These are phyloP conservation scores for Pseudoatta argentina DNA, from an alignment of 1,140 invertebrate species.

Conservation along the genomic window DNA sequence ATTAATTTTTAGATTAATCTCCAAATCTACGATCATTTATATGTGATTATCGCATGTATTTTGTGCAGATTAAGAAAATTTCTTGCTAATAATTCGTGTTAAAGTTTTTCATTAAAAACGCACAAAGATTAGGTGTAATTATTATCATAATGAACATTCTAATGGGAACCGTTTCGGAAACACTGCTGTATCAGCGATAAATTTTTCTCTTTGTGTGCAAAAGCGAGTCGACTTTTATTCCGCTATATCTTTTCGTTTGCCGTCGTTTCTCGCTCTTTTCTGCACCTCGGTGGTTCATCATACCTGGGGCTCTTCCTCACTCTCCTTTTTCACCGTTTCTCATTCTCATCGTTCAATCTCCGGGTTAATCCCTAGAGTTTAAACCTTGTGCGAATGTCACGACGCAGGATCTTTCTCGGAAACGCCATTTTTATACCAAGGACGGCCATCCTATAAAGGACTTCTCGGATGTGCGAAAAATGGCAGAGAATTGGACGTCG, in stretches of 20 bases:
- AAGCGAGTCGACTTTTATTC: conserved; percentile 35
- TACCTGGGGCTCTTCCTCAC: not conserved
- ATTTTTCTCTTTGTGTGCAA: not conserved
- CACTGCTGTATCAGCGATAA: conserved; percentile 34
- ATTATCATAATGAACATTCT: not conserved
- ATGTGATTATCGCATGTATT: not conserved
- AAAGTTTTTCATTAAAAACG: not conserved
- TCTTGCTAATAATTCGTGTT: not conserved
- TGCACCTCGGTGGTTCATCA: not conserved
- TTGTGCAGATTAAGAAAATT: not conserved
- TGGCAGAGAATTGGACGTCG: conserved; percentile 59
- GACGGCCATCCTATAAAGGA: conserved; percentile 10
- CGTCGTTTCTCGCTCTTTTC: conserved; percentile 8
- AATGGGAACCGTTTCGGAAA: not conserved
- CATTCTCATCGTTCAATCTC: not conserved
- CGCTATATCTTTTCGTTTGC: conserved; percentile 33
- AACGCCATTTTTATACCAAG: conserved; percentile 34
- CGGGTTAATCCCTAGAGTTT: conserved; percentile 33
- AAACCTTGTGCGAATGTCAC: conserved; percentile 49
- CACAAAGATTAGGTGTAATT: conserved; percentile 15
- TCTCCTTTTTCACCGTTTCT: not conserved
- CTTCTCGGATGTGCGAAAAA: conserved; percentile 39
- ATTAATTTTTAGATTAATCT: not conserved
- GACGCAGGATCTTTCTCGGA: not conserved
- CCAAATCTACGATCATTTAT: not conserved